These are phyloP conservation scores for Heterodera carotae DNA, from an alignment of 1,140 invertebrate genomes.

Conservation along the genomic window DNA sequence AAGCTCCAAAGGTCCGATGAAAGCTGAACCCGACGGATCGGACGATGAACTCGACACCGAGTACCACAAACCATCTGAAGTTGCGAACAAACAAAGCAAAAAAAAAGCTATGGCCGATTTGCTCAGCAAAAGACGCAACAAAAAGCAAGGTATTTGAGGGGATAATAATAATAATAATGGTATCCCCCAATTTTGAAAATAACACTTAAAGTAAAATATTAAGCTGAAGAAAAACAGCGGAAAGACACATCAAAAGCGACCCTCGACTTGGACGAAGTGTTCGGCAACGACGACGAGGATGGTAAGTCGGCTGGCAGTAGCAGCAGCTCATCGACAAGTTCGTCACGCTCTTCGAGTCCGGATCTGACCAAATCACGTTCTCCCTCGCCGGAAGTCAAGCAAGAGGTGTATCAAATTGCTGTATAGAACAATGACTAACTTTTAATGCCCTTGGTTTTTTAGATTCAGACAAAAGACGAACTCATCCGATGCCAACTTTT, in stretches of 20 bases:
- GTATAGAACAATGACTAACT: too few relatives aligned
- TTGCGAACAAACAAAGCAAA: conserved; percentile 54
- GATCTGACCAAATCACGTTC: conserved; percentile 46
- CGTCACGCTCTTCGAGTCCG: conserved; percentile 50
- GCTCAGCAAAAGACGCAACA: conserved; percentile 54
- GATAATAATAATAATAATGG: too few relatives aligned
- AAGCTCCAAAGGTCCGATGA: not conserved
- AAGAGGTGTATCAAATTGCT: conserved; percentile 13
- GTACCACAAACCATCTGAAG: conserved; percentile 59
- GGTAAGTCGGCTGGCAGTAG: conserved; percentile 27
- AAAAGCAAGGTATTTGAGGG: conserved; percentile 51
- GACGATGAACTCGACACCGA: conserved; percentile 48
- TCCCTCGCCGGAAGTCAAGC: conserved; percentile 37
- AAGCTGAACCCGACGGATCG: conserved; percentile 28
- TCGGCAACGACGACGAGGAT: conserved; percentile 43
- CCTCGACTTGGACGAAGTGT: conserved; percentile 57
- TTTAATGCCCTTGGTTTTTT: conserved; percentile 35
- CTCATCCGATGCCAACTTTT: conserved; percentile 50
- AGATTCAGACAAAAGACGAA: conserved; percentile 50
- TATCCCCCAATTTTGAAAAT: too few relatives aligned
- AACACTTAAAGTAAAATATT: too few relatives aligned
- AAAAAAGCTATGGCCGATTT: conserved; percentile 59
- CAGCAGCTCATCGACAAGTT: conserved; percentile 32
- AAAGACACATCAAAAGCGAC: conserved; percentile 45
- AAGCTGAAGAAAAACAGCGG: conserved; percentile 58